Conservation (phyloP, 2,113 vertebrate genomes). For the Lepidiolamprologus cunningtoni region DNA sequence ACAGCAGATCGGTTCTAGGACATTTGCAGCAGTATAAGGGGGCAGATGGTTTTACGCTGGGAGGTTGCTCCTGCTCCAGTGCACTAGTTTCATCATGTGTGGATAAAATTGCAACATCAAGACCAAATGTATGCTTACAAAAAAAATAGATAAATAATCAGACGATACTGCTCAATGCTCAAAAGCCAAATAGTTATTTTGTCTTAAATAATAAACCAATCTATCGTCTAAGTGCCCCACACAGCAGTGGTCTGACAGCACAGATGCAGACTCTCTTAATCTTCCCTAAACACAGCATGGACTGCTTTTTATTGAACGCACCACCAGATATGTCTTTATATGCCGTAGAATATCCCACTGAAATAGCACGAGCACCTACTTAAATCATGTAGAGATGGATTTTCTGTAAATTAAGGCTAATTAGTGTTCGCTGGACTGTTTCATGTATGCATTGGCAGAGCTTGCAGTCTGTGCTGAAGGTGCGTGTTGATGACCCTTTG, state of each 20-base stretch:
- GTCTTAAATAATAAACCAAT: conserved; percentile 3
- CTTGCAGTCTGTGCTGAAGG: neutral
- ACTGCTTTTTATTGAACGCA: neutral
- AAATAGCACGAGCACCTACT: neutral
- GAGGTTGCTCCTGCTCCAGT: neutral
- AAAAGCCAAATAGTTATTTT: conserved; percentile 5
- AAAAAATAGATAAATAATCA: neutral
- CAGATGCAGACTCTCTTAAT: neutral
- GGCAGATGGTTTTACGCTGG: neutral
- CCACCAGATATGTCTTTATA: neutral
- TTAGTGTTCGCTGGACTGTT: neutral
- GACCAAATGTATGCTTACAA: neutral
- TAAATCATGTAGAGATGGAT: neutral
- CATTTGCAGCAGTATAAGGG: neutral
- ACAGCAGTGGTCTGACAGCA: neutral
- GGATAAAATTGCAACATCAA: neutral
- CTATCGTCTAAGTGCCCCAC: neutral
- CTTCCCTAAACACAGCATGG: neutral
- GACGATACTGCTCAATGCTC: neutral
- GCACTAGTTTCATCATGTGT: neutral
- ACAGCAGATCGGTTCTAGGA: neutral
- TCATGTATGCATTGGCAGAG: neutral
- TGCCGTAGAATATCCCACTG: neutral
- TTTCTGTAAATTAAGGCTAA: fast-evolving
- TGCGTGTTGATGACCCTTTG: neutral